phyloP scores from a whole-genome alignment of 2,888 invertebrate species.

The Quadroppia sp. region DNA sequence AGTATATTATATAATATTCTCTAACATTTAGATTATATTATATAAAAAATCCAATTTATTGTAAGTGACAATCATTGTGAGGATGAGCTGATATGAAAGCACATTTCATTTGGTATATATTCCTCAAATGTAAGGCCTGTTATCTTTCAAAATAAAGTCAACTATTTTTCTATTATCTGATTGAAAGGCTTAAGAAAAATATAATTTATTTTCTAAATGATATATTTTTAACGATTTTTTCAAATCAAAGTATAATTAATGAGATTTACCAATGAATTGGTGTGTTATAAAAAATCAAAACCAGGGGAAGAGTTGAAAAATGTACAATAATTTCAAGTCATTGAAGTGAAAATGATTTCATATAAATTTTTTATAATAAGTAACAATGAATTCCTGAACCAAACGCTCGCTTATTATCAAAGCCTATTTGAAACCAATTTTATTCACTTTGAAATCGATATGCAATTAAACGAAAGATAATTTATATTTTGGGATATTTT shows the following conservation, averaged over 20 bases:
- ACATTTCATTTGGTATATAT: neutral
- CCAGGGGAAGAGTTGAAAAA: neutral
- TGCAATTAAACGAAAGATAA: neutral
- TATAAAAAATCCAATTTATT: constrained; percentile 8
- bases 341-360: neutral
- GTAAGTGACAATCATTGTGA: neutral
- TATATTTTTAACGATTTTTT: too few relatives aligned
- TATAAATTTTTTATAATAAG: neutral
- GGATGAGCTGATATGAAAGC: constrained; percentile 1
- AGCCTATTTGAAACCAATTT: neutral
- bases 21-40: too few relatives aligned
- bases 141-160: constrained; percentile 1
- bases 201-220: neutral
- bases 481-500: neutral
- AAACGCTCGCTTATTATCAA: neutral
- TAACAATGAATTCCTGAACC: too few relatives aligned
- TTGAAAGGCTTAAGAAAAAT: constrained; percentile 24
- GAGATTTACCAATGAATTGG: too few relatives aligned
- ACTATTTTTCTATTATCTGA: neutral
- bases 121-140: neutral
- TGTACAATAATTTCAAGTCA: neutral
- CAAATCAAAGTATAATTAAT: too few relatives aligned
- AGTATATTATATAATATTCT: too few relatives aligned
- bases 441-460: neutral
- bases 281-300: neutral